Percentiles rank a stretch among this genome's conserved stretches.
Evolutionary conservation across 2,888 invertebrate genomes (phyloP).

Genomic region (Imbricaverruca yamaguchii): DNA sequence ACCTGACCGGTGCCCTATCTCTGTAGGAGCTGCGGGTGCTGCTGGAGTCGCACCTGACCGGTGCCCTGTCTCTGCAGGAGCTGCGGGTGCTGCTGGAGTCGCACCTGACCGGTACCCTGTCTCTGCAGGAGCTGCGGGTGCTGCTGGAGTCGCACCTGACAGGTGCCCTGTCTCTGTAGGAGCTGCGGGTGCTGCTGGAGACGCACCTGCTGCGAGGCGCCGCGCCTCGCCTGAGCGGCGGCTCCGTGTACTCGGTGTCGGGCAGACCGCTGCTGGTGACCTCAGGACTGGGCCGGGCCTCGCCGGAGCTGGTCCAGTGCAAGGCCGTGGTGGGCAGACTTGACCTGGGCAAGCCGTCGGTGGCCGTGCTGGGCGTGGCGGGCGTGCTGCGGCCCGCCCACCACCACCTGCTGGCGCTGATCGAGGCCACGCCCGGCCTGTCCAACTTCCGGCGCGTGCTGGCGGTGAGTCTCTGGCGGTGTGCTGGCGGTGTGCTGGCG

Average conservation of each 20-base stretch:
- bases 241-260: too few species aligned
- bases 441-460: neutral
- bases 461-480: neutral
- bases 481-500: neutral
- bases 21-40: too few species aligned
- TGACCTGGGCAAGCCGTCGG: neutral
- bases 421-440: neutral
- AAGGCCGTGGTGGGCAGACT: neutral
- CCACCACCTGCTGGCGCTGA: neutral
- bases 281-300: neutral
- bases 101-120: too few species aligned
- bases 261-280: neutral
- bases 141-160: too few species aligned
- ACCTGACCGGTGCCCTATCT: too few species aligned
- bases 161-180: too few species aligned
- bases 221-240: neutral
- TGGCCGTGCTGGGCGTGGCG: neutral
- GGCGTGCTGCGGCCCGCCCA: neutral
- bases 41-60: too few species aligned
- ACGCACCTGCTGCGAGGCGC: neutral
- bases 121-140: too few species aligned
- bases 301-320: slow-evolving; percentile 1
- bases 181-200: neutral
- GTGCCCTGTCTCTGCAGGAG: too few species aligned
- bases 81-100: too few species aligned